These are phyloP conservation scores for Pelecanoides urinatrix DNA, from an alignment of 2,113 vertebrate species.

Conservation along the genomic window DNA sequence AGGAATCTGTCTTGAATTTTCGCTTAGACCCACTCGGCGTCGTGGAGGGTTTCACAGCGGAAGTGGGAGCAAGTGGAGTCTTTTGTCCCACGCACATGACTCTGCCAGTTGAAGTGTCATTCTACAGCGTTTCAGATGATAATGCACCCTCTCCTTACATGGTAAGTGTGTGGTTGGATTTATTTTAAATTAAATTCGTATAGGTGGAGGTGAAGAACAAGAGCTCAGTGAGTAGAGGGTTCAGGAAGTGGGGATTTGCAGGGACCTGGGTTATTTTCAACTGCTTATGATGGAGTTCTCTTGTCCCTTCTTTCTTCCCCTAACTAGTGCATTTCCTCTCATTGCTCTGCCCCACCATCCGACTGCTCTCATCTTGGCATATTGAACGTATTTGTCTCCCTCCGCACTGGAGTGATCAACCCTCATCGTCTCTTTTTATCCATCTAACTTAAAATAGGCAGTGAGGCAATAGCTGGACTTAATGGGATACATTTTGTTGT, in stretches of 20 bases:
- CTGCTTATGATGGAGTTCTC: not conserved
- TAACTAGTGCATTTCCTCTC: not conserved
- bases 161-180: constrained; percentile 72
- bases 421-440: not conserved
- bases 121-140: constrained; percentile 98
- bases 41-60: constrained; percentile 93
- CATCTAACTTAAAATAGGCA: constrained; percentile 17
- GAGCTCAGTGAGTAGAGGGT: not conserved
- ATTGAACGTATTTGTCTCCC: not conserved
- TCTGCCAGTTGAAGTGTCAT: constrained; percentile 94
- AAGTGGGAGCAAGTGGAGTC: constrained; percentile 94
- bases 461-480: constrained; percentile 3
- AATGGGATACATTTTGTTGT: not conserved
- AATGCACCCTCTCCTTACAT: constrained; percentile 98
- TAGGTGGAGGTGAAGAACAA: not conserved
- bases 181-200: not conserved
- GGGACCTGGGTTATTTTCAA: not conserved
- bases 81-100: constrained; percentile 98
- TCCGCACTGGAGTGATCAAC: not conserved
- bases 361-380: not conserved
- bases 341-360: not conserved
- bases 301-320: not conserved
- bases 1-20: constrained; percentile 98
- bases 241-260: not conserved
- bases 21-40: constrained; percentile 90